These are phyloP conservation scores for Mus caroli DNA, from an alignment of 2,797 vertebrate species.

Conservation along the genomic window DNA sequence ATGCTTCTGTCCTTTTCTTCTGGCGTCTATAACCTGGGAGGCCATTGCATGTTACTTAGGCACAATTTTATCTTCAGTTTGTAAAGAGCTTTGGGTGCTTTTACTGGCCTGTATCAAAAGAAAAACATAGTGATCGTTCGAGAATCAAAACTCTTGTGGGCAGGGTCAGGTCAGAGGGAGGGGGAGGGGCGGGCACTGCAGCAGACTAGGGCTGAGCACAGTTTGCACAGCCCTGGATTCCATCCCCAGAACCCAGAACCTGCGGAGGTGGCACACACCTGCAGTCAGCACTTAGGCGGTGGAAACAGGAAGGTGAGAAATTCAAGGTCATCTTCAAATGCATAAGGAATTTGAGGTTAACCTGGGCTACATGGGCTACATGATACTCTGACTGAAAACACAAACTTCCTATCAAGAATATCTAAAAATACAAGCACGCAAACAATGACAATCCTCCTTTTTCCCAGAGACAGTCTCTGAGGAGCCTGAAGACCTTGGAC, in stretches of 20 bases:
- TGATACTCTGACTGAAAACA: not conserved
- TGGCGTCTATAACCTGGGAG: not conserved
- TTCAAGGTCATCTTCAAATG: not conserved
- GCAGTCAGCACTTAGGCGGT: not conserved
- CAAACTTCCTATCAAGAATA: not conserved
- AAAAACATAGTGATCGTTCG: conserved; percentile 38
- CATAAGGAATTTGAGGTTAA: not conserved
- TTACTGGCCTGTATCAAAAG: not conserved
- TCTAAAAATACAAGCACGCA: not conserved
- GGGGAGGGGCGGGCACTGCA: not conserved
- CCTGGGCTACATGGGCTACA: not conserved
- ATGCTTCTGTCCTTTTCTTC: conserved; percentile 26
- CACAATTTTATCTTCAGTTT: conserved; percentile 31
- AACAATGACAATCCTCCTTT: conserved; percentile 12
- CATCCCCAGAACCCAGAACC: not conserved
- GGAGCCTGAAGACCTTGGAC: not conserved
- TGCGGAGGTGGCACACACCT: not conserved
- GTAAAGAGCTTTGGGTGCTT: not conserved
- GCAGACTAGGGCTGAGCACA: not conserved
- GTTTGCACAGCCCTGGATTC: not conserved
- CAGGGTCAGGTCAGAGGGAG: not conserved
- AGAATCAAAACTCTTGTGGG: not conserved
- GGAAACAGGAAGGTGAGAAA: not conserved
- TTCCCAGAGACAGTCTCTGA: not conserved
- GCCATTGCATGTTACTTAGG: not conserved